These are phyloP conservation scores for Molanna angustata DNA, from an alignment of 2,888 invertebrate genomes.

Conservation along the genomic window DNA sequence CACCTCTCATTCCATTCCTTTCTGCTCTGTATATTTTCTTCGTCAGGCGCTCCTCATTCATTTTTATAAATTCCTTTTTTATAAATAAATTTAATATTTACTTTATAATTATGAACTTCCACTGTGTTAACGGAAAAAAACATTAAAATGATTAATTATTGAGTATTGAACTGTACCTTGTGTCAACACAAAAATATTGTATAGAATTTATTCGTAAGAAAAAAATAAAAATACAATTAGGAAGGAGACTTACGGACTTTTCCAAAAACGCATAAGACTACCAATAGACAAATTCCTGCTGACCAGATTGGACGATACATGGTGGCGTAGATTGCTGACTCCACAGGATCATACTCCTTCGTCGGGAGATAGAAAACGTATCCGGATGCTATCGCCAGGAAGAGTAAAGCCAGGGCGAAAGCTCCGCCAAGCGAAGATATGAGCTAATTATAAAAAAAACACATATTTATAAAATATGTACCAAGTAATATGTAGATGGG, in stretches of 20 bases:
- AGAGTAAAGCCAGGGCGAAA: conserved; percentile 47
- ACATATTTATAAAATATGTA: neutral
- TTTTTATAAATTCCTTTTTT: neutral
- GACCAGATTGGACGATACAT: conserved; percentile 58
- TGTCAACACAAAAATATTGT: too few relatives aligned
- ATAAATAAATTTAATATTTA: too few relatives aligned
- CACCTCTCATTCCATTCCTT: too few relatives aligned
- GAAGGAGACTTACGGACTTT: conserved; percentile 47
- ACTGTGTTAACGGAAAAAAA: too few relatives aligned
- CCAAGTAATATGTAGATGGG: too few relatives aligned
- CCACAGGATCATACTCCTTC: conserved; percentile 51
- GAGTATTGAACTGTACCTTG: too few relatives aligned
- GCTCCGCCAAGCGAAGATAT: conserved; percentile 46
- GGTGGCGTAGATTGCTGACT: conserved; percentile 56
- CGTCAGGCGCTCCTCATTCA: too few relatives aligned
- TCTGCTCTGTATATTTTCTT: too few relatives aligned
- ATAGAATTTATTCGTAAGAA: neutral
- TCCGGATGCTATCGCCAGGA: conserved; percentile 48
- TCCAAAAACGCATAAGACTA: conserved; percentile 55
- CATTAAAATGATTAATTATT: too few relatives aligned
- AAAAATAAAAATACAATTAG: neutral
- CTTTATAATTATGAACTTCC: too few relatives aligned
- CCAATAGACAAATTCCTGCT: conserved; percentile 46
- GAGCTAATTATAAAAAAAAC: conserved; percentile 46
- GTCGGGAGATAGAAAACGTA: conserved; percentile 50